Percentiles rank a stretch among this genome's conserved stretches.
phyloP scores from a whole-genome alignment of 2,797 vertebrate genomes.

The Valencia hispanica region DNA sequence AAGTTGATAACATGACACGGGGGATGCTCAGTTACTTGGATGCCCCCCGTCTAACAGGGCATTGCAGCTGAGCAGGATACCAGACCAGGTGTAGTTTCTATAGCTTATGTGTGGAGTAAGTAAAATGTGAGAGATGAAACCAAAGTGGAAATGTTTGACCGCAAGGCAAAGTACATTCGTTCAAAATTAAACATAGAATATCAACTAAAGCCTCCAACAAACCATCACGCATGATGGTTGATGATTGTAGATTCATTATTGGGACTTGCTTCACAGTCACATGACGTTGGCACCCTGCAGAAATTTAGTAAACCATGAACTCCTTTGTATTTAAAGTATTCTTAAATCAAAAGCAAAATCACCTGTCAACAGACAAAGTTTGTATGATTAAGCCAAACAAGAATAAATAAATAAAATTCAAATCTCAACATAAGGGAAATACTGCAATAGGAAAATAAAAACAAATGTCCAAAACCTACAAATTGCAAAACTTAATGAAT shows the following conservation, averaged over 20 bases:
- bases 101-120: background rate
- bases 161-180: background rate
- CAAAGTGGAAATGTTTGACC: background rate
- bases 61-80: too few species aligned
- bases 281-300: background rate
- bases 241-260: background rate
- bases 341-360: background rate
- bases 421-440: too few species aligned
- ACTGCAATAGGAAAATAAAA: too few species aligned
- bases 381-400: background rate
- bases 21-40: too few species aligned
- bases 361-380: background rate
- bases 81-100: too few species aligned
- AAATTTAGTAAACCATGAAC: background rate
- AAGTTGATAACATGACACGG: too few species aligned
- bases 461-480: too few species aligned
- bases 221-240: background rate
- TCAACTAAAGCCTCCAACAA: background rate
- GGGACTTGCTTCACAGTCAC: background rate
- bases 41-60: too few species aligned
- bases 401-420: background rate
- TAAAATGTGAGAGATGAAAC: background rate
- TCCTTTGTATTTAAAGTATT: background rate
- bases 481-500: background rate
- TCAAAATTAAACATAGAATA: background rate